These are phyloP conservation scores for Corythoichthys intestinalis DNA, from an alignment of 2,113 vertebrate species.

Conservation along the genomic window DNA sequence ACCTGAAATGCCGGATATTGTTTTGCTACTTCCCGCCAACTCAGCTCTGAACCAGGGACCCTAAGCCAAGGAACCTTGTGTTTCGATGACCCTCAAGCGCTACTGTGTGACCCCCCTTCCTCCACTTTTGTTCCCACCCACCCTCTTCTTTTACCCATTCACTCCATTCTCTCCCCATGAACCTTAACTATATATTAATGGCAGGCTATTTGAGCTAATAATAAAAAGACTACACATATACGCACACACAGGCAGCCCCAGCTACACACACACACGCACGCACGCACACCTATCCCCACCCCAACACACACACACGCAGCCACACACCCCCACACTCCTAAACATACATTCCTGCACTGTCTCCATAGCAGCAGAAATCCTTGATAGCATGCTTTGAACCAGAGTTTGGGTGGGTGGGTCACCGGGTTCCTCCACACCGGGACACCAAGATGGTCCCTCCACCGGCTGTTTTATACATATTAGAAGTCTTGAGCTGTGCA, in stretches of 20 bases:
- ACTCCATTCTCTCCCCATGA: slow-evolving; percentile 52
- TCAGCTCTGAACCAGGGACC: slow-evolving; percentile 60
- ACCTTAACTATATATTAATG: slow-evolving; percentile 57
- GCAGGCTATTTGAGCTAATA: slow-evolving; percentile 56
- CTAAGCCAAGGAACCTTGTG: slow-evolving; percentile 56
- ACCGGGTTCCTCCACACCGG: not conserved
- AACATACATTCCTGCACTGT: slow-evolving; percentile 49
- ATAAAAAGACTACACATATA: slow-evolving; percentile 45
- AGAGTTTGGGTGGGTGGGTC: slow-evolving; percentile 8
- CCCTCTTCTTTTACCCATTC: slow-evolving; percentile 37
- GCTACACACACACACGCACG: not conserved
- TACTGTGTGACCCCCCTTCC: slow-evolving; percentile 36
- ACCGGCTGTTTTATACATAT: not conserved
- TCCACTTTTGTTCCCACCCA: not conserved
- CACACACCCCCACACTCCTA: too few species aligned
- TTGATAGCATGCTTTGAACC: slow-evolving; percentile 51
- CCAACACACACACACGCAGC: not conserved
- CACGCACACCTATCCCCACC: slow-evolving; percentile 2
- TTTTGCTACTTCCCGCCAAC: slow-evolving; percentile 63
- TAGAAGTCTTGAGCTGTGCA: not conserved
- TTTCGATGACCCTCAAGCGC: slow-evolving; percentile 61
- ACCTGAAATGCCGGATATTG: slow-evolving; percentile 64
- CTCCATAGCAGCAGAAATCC: slow-evolving; percentile 55
- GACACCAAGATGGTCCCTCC: slow-evolving; percentile 20
- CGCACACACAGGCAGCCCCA: not conserved